Base-by-base conservation (phyloP, 2,888 invertebrate genomes). In the Lordiphosa andalusiaca region DNA sequence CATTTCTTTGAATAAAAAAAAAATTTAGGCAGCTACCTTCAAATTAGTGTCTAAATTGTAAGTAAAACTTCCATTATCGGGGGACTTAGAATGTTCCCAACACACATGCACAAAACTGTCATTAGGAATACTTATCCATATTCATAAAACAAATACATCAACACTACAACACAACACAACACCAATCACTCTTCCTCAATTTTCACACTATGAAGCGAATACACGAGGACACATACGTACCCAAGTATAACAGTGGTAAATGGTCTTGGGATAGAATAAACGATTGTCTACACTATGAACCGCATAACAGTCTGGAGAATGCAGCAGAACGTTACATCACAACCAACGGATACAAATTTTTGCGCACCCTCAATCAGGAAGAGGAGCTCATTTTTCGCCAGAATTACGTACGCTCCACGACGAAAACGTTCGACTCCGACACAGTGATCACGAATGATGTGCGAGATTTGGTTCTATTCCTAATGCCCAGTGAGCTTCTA, bases 301-400 rank as follows among this genome's bases (percentile, higher is more conserved):
- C 62, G 3, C 65, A 60, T 9, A 52, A 67, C 23, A 74, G 82
- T 21, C 50, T 66, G 4, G 51, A 63, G 4, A n/a, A 68, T 6
- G 41, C 46, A 4, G 58, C 51, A 13, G 84, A 86, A 6, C 70
- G 75, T 0, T 71, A 62, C 13, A 55, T 86, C 0, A 61, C 56
- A 6, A 81, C 83, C 2, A 80, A 81, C 10, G 86, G 85, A 3
- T 82, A 70, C 19, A 75, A 78, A 16, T 89, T 89, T 47, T 59
- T 72, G 12, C 70, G 75, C 4, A 68, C 71, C 2, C 69, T 89
- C 4, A 84, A 85, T 62, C 86, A 88, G 47, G 57, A 86, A 13
- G 88, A 89, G 53, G 89, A 89, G 53, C 55, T 85, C 2, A 85
- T 88, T 30, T 89, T 85, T 51, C 76, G 82, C 0, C 81, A 86